Evolutionary conservation across 2,797 vertebrate genomes (phyloP), one percentile per base, ranked within the genome.

Genomic region (Semaprochilodus insignis): DNA sequence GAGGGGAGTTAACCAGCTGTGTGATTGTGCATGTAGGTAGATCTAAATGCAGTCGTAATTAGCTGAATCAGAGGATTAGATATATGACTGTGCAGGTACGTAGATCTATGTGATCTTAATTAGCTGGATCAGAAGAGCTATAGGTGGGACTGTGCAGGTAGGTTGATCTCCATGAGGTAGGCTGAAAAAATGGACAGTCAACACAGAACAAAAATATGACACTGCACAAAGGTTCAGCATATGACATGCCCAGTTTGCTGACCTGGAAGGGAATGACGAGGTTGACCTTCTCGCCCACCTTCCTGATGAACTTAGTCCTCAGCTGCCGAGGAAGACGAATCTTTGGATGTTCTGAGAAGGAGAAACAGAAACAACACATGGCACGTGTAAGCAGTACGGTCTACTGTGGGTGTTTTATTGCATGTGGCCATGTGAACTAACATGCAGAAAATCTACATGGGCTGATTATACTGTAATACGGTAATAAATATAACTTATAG

Each of bases 261-360:
- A 97, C 97, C 96, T 97, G 96, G 92, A 97, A 98, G 78, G 97
- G 96, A 89, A 98, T 96, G 80, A 97, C 91, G 54, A 98, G 71
- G 92, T 98, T 98, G 88, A 98, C 83, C 69, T 93, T 95, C 74
- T 98, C 96, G 1, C 97, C 97, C 27, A 97, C 97, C 74, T 57
- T 89, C 27, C 44, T 92, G 84, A 97, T 90, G 79, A 93, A 94
- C 36, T 94, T 97, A 91, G 95, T 94, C 78, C 97, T 95, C 62
- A 98, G 94, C 0, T 96, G 92, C 23, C 96, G 96, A 6, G 97
- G 97, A 13, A 98, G 87, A 14, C 96, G 96, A 89, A 98, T 97
- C 94, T 96, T 97, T 79, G 97, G 97, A 31, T 93, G 89, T 83
- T 98, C 97, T 98, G 90, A 11, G 73, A 54, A 51, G 6, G 8